Base-by-base conservation (phyloP, 2,797 vertebrate species). In the Myoxocephalus aenaeus region DNA sequence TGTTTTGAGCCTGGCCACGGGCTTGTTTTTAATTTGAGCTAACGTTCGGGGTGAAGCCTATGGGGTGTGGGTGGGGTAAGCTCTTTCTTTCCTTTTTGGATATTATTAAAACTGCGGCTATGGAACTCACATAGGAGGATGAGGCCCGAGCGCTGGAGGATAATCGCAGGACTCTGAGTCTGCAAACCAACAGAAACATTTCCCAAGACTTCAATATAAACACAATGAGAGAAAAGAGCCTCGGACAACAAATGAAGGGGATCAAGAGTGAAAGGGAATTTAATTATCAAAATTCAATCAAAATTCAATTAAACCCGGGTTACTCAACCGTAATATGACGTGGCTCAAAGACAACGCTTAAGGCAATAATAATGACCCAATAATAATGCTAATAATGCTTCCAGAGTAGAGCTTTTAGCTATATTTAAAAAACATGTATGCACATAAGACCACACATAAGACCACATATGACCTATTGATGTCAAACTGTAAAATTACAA, bases 21-120 rank as follows among this genome's bases (percentile, higher is more conserved):
- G 86, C 91, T 88, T 77, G 83, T 90, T 95, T 92, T 93, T 92
- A 91, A 93, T 93, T 92, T 90, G 71, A 89, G 86, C 68, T 67
- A 70, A 67, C 81, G 75, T 89, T 82, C 56, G 54, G 86, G 90
- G 87, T 89, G 79, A 92, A 83, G 92, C 93, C 92, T 79, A 15
- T 84, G 90, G 93, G 32, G 87, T 80, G 73, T 72, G 70, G 77
- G 18, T 72, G 88, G 87, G 72, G 76, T 70, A 81, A 86, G 86
- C 85, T 75, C 77, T 53, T 48, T 44, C 71, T 84, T 83, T 88
- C 53, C 70, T 85, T 87, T 84, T 90, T 83, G 79, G 77, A 81
- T 83, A 53, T 88, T 88, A 89, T 89, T 88, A 89, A 86, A 44
- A 20, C 73, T 22, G 71, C 32, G 7, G 67, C 83, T 85, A 62